A percentile compares a stretch with the other conserved stretches of the same genome.
These are phyloP conservation scores for Zaprionus lineosus DNA, from an alignment of 2,888 invertebrate genomes.

Conservation along the genomic window DNA sequence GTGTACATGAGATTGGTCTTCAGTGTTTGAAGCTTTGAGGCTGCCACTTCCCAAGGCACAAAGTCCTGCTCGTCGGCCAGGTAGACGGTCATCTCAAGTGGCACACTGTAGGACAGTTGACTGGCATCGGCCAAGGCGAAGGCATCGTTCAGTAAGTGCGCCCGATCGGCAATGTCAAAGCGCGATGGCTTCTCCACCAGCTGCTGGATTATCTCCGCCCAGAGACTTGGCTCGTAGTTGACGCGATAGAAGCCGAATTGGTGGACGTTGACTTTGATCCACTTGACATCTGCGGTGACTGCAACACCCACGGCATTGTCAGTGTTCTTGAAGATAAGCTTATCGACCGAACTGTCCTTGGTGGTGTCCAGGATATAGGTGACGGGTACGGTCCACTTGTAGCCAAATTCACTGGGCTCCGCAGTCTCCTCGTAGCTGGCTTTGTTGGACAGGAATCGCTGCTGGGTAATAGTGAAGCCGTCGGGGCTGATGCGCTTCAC, in stretches of 20 bases:
- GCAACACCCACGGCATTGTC: conserved; percentile 45
- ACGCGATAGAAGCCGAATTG: conserved; percentile 94
- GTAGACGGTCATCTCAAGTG: conserved; percentile 88
- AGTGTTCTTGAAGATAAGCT: conserved; percentile 68
- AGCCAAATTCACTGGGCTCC: conserved; percentile 84
- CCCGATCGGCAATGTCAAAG: conserved; percentile 87
- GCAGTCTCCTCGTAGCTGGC: conserved; percentile 83
- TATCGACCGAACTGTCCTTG: conserved; percentile 67
- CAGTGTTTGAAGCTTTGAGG: conserved; percentile 83
- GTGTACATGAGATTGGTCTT: conserved; percentile 84
- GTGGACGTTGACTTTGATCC: conserved; percentile 92
- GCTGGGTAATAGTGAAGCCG: conserved; percentile 86
- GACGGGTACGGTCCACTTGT: conserved; percentile 92
- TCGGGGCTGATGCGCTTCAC: conserved; percentile 83
- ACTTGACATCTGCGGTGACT: conserved; percentile 83
- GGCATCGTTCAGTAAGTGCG: conserved; percentile 90
- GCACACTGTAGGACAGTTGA: conserved; percentile 86
- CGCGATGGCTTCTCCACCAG: conserved; percentile 64
- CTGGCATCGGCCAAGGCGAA: conserved; percentile 90
- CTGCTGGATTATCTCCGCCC: conserved; percentile 83
- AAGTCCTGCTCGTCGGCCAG: conserved; percentile 86
- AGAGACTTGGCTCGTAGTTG: conserved; percentile 88
- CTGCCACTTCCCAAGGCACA: conserved; percentile 90
- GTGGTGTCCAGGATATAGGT: conserved; percentile 86
- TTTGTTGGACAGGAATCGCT: conserved; percentile 88